These are phyloP conservation scores for Sminthurinus aureus DNA, from an alignment of 2,888 invertebrate species.

Conservation along the genomic window DNA sequence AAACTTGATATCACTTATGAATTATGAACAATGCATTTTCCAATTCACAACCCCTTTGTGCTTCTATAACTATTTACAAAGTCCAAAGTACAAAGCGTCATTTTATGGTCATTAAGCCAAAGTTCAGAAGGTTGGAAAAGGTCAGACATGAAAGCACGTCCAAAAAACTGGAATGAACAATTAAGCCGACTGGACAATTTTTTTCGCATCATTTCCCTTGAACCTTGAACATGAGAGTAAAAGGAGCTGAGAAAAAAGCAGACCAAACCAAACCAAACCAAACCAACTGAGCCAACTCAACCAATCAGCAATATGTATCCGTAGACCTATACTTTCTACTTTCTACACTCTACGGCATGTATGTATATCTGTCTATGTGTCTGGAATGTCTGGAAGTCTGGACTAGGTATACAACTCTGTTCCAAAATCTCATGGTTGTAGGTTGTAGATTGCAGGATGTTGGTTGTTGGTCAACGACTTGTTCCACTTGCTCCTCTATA, in stretches of 20 bases:
- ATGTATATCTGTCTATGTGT: too few relatives aligned
- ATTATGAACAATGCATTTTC: neutral
- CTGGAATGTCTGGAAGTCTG: too few relatives aligned
- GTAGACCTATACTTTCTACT: too few relatives aligned
- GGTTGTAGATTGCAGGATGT: too few relatives aligned
- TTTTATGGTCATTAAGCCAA: neutral
- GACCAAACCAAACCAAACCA: neutral
- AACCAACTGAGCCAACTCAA: neutral
- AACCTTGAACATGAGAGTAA: neutral
- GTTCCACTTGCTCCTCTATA: neutral
- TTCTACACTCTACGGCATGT: too few relatives aligned
- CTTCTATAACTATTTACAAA: neutral
- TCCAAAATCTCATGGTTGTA: too few relatives aligned
- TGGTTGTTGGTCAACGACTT: neutral
- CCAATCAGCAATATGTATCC: neutral
- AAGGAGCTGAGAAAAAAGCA: neutral
- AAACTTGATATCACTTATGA: neutral
- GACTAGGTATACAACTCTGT: too few relatives aligned
- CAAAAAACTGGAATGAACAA: constrained; percentile 8
- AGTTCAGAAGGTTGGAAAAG: neutral
- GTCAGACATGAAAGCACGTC: neutral
- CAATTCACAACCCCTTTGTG: neutral
- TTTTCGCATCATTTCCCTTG: constrained; percentile 25
- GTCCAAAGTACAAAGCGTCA: neutral
- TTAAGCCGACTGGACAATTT: neutral